Evolutionary conservation across 2,888 invertebrate genomes (phyloP).

Genomic region (Drosophila aldrichi): DNA sequence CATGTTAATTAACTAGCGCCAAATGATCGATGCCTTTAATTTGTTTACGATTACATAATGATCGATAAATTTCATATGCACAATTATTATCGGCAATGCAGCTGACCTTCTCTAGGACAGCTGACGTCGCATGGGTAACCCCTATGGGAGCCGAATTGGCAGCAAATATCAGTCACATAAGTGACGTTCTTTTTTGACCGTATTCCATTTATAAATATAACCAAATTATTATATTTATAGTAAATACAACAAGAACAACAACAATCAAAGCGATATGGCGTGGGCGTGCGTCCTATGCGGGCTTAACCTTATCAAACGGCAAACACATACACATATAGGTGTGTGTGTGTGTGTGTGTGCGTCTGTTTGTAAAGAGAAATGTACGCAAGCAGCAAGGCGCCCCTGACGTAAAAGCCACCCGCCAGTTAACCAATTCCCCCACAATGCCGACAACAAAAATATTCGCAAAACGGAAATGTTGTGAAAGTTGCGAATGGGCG

Average conservation of each 20-base stretch:
- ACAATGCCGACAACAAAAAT: conserved; percentile 23
- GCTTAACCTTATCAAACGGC: conserved; percentile 66
- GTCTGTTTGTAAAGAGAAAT: conserved; percentile 40
- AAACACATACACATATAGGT: conserved; percentile 9
- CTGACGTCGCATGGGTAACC: conserved; percentile 24
- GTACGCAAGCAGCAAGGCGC: conserved; percentile 58
- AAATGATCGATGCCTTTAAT: conserved; percentile 8
- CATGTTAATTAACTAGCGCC: neutral
- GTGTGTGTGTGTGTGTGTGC: neutral
- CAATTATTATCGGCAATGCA: conserved; percentile 10
- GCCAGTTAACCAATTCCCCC: conserved; percentile 60
- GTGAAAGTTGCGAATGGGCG: conserved; percentile 54
- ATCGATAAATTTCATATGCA: conserved; percentile 8
- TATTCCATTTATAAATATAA: conserved; percentile 62
- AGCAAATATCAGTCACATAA: neutral
- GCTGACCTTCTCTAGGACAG: conserved; percentile 10
- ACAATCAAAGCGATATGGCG: conserved; percentile 37
- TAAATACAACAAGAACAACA: conserved; percentile 22
- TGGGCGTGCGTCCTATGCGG: conserved; percentile 64
- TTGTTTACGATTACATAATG: conserved; percentile 1
- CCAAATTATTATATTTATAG: conserved; percentile 64
- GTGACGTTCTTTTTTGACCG: conserved; percentile 41
- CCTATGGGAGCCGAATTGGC: conserved; percentile 28
- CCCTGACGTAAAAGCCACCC: conserved; percentile 65
- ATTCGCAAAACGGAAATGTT: conserved; percentile 55